Percentiles rank a stretch among this genome's conserved stretches.
phyloP scores from a whole-genome alignment of 2,113 vertebrate genomes.

The Carettochelys insculpta region DNA sequence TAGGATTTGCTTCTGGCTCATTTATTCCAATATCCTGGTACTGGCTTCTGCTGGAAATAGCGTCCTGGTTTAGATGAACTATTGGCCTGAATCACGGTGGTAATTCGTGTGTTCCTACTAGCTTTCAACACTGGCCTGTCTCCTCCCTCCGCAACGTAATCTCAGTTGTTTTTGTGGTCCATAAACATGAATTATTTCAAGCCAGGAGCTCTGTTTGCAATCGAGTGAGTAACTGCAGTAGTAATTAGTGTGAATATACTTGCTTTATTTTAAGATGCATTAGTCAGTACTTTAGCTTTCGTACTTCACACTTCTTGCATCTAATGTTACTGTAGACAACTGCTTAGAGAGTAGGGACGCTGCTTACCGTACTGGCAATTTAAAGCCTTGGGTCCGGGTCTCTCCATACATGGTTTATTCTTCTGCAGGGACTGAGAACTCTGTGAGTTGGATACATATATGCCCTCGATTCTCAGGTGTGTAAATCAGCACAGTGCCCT shows the following conservation, averaged over 20 bases:
- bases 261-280: slow-evolving; percentile 66
- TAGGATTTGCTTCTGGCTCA: not conserved
- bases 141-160: not conserved
- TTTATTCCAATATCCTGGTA: not conserved
- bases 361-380: rapidly evolving
- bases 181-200: not conserved
- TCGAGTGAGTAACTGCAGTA: slow-evolving; percentile 34
- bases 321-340: slow-evolving; percentile 36
- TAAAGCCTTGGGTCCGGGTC: rapidly evolving
- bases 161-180: not conserved
- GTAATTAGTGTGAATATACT: slow-evolving; percentile 34
- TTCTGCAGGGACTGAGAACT: not conserved
- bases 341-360: slow-evolving; percentile 30
- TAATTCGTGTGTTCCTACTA: not conserved
- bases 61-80: not conserved
- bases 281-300: slow-evolving; percentile 59
- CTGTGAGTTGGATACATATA: rapidly evolving
- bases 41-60: not conserved
- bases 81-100: rapidly evolving
- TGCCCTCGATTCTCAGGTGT: not conserved
- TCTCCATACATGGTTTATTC: not conserved
- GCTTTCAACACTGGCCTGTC: not conserved
- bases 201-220: slow-evolving; percentile 19
- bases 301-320: not conserved
- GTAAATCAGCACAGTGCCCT: not conserved